Conservation (phyloP, 2,797 vertebrate species). For the Pseudotriccus pelzelni region DNA sequence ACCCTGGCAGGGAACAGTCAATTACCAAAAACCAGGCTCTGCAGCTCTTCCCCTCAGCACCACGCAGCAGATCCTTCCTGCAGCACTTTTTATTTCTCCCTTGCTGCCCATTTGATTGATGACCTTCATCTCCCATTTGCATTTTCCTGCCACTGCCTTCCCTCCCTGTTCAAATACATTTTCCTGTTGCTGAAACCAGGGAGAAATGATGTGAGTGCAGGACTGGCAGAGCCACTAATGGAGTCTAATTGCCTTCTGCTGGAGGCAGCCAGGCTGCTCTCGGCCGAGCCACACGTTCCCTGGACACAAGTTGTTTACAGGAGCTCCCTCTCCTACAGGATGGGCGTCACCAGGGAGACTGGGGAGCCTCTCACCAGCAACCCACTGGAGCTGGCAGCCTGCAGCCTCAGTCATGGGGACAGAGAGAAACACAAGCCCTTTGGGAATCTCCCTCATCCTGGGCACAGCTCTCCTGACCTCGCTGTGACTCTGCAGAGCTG, state of each 20-base stretch:
- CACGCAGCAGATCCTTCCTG: background rate
- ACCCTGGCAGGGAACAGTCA: background rate
- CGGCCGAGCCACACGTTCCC: background rate
- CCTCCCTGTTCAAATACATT: background rate
- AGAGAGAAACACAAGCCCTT: background rate
- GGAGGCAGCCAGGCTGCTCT: background rate
- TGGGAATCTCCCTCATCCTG: background rate
- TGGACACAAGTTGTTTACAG: background rate
- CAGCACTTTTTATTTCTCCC: background rate
- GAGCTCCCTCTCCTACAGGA: background rate
- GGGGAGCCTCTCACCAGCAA: background rate
- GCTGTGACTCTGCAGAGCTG: background rate
- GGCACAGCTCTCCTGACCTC: background rate
- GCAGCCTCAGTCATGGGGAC: background rate
- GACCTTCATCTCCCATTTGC: background rate
- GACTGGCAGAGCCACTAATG: slow-evolving; percentile 21
- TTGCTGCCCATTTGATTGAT: background rate
- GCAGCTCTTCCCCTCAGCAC: background rate
- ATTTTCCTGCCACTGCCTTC: background rate
- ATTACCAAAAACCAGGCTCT: background rate
- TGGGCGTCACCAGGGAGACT: slow-evolving; percentile 27
- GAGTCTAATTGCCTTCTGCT: slow-evolving; percentile 46
- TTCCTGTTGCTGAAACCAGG: slow-evolving; percentile 6
- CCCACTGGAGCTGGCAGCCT: background rate
- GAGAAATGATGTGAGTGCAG: background rate